phyloP scores from a whole-genome alignment of 2,888 invertebrate genomes.

The Orthonevra nobilis region DNA sequence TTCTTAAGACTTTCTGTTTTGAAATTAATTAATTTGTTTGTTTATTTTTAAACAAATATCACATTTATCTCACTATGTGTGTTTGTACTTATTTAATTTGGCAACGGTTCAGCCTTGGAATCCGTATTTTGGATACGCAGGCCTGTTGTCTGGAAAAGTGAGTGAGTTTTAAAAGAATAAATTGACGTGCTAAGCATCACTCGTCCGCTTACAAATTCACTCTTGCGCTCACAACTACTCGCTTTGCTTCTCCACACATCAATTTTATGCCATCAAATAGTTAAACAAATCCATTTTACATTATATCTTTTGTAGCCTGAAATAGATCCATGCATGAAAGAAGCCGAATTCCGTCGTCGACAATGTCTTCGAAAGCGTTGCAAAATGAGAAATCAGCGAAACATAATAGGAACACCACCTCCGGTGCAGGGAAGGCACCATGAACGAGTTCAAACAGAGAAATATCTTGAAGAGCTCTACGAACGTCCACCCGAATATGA shows the following conservation, averaged over 20 bases:
- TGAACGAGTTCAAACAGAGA: constrained; percentile 93
- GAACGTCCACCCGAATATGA: constrained; percentile 89
- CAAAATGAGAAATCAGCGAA: constrained; percentile 81
- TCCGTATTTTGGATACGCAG: constrained; percentile 82
- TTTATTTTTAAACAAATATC: too few species aligned
- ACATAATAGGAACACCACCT: constrained; percentile 80
- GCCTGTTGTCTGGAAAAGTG: constrained; percentile 75
- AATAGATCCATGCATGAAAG: constrained; percentile 78
- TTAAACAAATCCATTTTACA: background rate
- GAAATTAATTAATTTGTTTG: too few species aligned
- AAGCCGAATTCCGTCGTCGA: constrained; percentile 83
- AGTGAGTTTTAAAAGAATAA: constrained; percentile 64
- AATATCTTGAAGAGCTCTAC: constrained; percentile 92
- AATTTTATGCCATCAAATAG: too few species aligned
- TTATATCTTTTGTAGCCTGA: constrained; percentile 79
- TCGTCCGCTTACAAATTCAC: constrained; percentile 31
- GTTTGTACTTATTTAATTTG: constrained; percentile 18
- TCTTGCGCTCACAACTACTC: constrained; percentile 22
- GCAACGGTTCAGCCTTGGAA: constrained; percentile 79
- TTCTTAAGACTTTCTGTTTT: too few species aligned
- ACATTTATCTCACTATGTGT: constrained; percentile 31
- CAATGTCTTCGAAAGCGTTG: constrained; percentile 85
- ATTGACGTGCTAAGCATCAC: constrained; percentile 39
- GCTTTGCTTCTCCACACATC: too few species aligned
- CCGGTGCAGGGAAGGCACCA: constrained; percentile 90